These are phyloP conservation scores for Tenebrio molitor DNA, from an alignment of 1,140 invertebrate species.

Conservation along the genomic window DNA sequence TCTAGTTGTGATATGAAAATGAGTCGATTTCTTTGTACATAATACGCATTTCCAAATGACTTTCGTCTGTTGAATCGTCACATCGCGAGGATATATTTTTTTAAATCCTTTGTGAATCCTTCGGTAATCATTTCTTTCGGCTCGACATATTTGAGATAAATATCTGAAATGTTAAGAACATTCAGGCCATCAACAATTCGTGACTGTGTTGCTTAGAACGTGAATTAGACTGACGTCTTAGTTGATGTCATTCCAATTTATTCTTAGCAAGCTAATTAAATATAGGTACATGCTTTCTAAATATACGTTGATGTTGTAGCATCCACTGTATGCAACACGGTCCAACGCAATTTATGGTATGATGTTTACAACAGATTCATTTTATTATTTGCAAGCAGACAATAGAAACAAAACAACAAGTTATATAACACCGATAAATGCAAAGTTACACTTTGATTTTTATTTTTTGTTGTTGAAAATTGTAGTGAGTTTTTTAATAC, in stretches of 20 bases:
- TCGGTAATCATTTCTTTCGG: slow-evolving; percentile 1
- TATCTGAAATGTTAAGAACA: slow-evolving; percentile 14
- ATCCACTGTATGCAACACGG: slow-evolving; percentile 7
- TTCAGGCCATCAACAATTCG: slow-evolving; percentile 5
- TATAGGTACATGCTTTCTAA: slow-evolving; percentile 23
- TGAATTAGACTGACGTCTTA: background rate
- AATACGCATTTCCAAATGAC: too few species aligned
- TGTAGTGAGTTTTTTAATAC: too few species aligned
- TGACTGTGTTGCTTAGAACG: background rate
- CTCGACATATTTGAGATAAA: background rate
- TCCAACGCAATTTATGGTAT: slow-evolving; percentile 1
- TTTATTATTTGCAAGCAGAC: background rate
- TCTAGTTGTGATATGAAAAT: background rate
- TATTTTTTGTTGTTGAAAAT: too few species aligned
- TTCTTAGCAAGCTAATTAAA: slow-evolving; percentile 33
- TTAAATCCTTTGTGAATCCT: background rate
- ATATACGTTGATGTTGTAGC: background rate
- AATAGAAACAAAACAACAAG: background rate
- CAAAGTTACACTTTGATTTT: too few species aligned
- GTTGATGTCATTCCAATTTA: slow-evolving; percentile 26
- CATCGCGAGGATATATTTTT: too few species aligned
- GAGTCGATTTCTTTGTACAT: background rate
- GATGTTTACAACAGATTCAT: background rate
- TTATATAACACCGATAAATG: too few species aligned
- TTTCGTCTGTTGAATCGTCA: too few species aligned